Evolutionary conservation across 2,888 invertebrate genomes (phyloP).

Genomic region (Dryocosmus kuriphilus): DNA sequence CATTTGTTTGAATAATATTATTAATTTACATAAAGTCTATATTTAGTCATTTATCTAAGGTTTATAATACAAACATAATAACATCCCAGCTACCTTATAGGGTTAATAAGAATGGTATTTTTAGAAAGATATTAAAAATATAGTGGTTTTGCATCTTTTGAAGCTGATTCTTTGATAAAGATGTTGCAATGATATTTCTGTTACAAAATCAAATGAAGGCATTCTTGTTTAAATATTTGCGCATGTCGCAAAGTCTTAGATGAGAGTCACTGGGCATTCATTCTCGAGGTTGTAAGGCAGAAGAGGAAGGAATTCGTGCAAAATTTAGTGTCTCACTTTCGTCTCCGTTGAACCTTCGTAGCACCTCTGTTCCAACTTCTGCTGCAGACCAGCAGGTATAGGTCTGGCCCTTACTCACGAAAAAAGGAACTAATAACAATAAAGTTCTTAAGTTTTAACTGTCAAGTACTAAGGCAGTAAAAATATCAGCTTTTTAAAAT

Average conservation of each 20-base stretch:
- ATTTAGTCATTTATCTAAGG: no score
- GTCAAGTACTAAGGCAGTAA: constrained; percentile 15
- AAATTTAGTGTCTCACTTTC: constrained; percentile 56
- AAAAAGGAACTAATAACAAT: constrained; percentile 34
- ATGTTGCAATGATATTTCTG: not conserved
- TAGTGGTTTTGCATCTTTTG: not conserved
- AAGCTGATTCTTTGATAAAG: not conserved
- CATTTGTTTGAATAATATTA: no score
- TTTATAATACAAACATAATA: no score
- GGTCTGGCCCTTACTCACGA: constrained; percentile 23
- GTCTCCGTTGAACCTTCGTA: constrained; percentile 22
- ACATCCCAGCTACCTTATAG: not conserved
- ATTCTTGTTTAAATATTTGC: constrained; percentile 22
- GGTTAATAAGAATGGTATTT: not conserved
- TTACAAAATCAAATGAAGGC: constrained; percentile 1
- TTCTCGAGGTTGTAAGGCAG: constrained; percentile 53
- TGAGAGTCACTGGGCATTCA: constrained; percentile 55
- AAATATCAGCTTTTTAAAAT: not conserved
- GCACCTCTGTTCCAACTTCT: constrained; percentile 37
- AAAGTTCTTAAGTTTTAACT: constrained; percentile 29
- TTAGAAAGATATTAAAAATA: not conserved
- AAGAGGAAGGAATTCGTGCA: constrained; percentile 54
- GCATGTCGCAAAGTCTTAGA: constrained; percentile 28
- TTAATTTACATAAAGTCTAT: no score
- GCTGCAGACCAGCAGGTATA: constrained; percentile 29